Evolutionary conservation across 2,888 invertebrate species (phyloP).

Genomic region (Steinernema carpocapsae): DNA sequence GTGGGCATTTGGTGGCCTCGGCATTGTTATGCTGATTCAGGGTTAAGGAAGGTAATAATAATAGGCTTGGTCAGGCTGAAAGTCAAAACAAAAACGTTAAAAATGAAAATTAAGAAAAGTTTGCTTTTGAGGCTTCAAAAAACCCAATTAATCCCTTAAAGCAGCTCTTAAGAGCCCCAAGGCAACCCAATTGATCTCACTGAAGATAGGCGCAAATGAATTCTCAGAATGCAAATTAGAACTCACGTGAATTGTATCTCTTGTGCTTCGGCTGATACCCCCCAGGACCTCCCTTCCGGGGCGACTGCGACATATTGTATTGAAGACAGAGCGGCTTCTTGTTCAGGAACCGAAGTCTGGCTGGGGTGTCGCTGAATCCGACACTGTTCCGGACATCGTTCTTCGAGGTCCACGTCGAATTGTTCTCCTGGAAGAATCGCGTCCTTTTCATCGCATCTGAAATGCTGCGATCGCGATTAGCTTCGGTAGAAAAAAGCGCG

Average conservation of each 20-base stretch:
- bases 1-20: too few species aligned
- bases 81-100: too few species aligned
- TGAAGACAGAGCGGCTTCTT: constrained; percentile 61
- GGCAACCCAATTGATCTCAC: neutral
- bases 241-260: constrained; percentile 36
- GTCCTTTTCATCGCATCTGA: constrained; percentile 22
- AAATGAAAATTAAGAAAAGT: too few species aligned
- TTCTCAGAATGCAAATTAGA: neutral
- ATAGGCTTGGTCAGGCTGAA: too few species aligned
- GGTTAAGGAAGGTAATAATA: too few species aligned
- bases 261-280: constrained; percentile 19
- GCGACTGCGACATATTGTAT: constrained; percentile 51
- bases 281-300: neutral
- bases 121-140: too few species aligned
- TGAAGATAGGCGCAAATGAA: neutral
- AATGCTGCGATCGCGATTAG: too few species aligned
- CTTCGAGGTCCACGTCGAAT: constrained; percentile 7
- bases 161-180: too few species aligned
- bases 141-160: too few species aligned
- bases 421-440: constrained; percentile 20
- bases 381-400: constrained; percentile 10
- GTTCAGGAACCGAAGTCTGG: constrained; percentile 45
- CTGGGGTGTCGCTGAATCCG: constrained; percentile 19
- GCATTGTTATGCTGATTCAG: too few species aligned
- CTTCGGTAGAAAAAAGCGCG: too few species aligned